Base-by-base conservation (phyloP, 1,140 invertebrate species). In the Agraylea sexmaculata region DNA sequence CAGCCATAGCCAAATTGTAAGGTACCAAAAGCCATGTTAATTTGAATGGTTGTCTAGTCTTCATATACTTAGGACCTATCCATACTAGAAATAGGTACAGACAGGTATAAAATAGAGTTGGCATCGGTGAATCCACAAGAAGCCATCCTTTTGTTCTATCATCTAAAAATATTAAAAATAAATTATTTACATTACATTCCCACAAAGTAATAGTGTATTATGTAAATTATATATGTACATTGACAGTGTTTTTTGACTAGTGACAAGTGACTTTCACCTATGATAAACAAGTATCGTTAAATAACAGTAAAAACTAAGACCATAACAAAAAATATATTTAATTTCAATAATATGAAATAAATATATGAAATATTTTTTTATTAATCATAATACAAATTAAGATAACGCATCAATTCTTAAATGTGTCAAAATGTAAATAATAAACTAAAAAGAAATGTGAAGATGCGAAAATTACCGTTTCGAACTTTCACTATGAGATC, bases 1-100 rank as follows among this genome's bases (percentile, higher is more conserved):
- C 59, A 28, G 86, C 81, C 77, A 94, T 85, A 3, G 73, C 64
- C 44, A 91, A 62, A 59, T 94, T 96, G 58, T 95, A 94, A 2
- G 80, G 72, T 40, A 93, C 75, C 35, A 96, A 64, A 2, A 82
- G 58, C 68, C 74, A 77, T 28, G 77, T 82, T 20, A 93, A 60
- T 49, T 82, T 74, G 51, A 87, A 80, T 0, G 90, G 77, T 62
- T 79, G 75, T 34, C 83, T 67, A 45, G 84, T 78, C 53, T 71
- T 74, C 89, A 93, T 93, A 8, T 87, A 45, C 55, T 77, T 82
- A 15, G 87, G 87, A 7, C 86, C 87, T 16, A 75, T 62, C 71
- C 74, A 81, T 7, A 91, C 85, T 43, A 88, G 76, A 35, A 80
- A 64, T 20, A 92, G 66, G 57, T 95, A 95, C 12, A 82, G 42